phyloP scores from a whole-genome alignment of 1,140 invertebrate genomes.

The Drosophila miranda region DNA sequence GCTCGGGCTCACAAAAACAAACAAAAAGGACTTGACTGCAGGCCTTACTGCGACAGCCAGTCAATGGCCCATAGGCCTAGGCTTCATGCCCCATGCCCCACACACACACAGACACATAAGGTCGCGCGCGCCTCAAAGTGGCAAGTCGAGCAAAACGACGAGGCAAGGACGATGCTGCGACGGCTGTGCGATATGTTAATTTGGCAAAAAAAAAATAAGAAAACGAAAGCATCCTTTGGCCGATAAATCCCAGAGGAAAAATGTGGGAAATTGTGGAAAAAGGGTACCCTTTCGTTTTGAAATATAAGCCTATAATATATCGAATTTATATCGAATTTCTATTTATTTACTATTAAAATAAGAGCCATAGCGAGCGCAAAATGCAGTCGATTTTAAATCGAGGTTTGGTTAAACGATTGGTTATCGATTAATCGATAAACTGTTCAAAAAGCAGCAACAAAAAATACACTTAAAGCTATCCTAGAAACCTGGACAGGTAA shows the following conservation, averaged over 20 bases:
- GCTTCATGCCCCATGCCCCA: slow-evolving; percentile 2
- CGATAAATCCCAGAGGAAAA: slow-evolving; percentile 41
- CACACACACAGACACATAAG: slow-evolving; percentile 2
- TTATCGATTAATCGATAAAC: too few species aligned
- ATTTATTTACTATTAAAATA: too few species aligned
- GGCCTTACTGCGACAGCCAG: background rate
- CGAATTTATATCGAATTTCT: too few species aligned
- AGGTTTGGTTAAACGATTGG: too few species aligned
- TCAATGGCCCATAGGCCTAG: slow-evolving; percentile 2
- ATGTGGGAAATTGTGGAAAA: slow-evolving; percentile 5
- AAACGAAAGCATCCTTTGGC: slow-evolving; percentile 28
- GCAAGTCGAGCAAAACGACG: slow-evolving; percentile 58
- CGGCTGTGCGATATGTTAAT: slow-evolving; percentile 70
- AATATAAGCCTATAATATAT: too few species aligned
- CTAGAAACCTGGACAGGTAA: too few species aligned
- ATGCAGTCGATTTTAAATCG: too few species aligned
- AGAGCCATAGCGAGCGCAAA: too few species aligned
- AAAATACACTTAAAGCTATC: too few species aligned
- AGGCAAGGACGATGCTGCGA: slow-evolving; percentile 39
- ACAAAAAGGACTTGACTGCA: background rate
- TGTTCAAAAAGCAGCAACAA: too few species aligned
- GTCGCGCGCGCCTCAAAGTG: slow-evolving; percentile 57
- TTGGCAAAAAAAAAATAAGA: slow-evolving; percentile 26
- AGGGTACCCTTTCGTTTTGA: too few species aligned
- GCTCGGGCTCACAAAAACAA: background rate